Percentiles rank a stretch among this genome's conserved stretches.
Conservation (phyloP, 1,140 invertebrate genomes). For the Rhyzopertha dominica region DNA sequence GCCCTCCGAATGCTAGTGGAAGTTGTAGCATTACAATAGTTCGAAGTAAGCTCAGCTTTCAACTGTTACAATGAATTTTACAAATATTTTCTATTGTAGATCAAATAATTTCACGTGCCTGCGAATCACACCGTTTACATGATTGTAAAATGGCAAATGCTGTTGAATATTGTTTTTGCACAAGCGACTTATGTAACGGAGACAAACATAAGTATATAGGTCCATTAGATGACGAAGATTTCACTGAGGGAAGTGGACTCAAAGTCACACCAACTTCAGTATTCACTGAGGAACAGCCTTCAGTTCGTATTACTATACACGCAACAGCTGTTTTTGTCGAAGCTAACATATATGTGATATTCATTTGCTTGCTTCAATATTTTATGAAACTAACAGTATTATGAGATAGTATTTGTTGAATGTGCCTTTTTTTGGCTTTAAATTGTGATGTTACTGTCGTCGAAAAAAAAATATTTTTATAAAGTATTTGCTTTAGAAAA, state of each 20-base stretch:
- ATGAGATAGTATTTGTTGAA: no score
- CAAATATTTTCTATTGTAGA: background rate
- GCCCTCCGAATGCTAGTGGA: background rate
- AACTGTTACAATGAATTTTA: background rate
- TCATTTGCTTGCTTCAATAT: no score
- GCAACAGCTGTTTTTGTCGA: no score
- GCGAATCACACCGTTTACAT: background rate
- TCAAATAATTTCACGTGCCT: background rate
- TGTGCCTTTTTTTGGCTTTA: no score
- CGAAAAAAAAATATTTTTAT: no score
- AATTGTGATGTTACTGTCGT: no score
- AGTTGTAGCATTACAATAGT: background rate
- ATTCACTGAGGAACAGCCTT: no score
- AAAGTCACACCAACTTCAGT: no score
- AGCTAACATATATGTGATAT: no score
- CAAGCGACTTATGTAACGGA: background rate
- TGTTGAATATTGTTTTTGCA: background rate
- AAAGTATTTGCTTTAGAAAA: no score
- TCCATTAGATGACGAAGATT: constrained; percentile 1
- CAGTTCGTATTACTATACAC: no score
- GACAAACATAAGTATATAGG: background rate
- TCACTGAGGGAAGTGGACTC: constrained; percentile 4
- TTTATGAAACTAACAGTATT: no score
- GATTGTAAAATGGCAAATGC: background rate
- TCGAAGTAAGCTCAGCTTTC: background rate